Percentiles rank a stretch among this genome's conserved stretches.
Evolutionary conservation across 2,113 vertebrate genomes (phyloP).

Genomic region (Mystacornis crossleyi): DNA sequence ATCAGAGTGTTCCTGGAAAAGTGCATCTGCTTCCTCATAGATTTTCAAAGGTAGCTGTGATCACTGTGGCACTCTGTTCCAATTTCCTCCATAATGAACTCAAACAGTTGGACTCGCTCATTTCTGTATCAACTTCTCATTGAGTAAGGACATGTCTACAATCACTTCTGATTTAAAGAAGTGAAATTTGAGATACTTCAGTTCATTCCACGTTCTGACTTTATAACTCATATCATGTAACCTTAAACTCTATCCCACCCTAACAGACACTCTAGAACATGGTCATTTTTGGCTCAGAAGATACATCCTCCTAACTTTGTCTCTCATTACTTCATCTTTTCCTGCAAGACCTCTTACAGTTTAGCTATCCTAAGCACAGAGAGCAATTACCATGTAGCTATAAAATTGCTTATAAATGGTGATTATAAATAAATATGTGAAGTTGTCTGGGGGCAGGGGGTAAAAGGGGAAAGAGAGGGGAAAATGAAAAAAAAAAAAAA

Average conservation of each 20-base stretch:
- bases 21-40: accelerated
- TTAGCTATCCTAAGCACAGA: background rate
- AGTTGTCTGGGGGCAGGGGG: accelerated
- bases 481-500: background rate
- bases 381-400: background rate
- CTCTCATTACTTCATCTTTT: background rate
- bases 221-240: background rate
- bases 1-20: background rate
- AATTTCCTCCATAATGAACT: background rate
- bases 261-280: background rate
- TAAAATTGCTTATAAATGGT: background rate
- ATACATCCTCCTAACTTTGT: background rate
- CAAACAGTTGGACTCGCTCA: background rate
- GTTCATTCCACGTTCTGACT: background rate
- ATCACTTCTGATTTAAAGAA: background rate
- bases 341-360: background rate
- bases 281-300: background rate
- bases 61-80: background rate
- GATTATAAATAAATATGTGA: background rate
- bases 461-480: no score
- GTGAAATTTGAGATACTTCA: background rate
- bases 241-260: background rate
- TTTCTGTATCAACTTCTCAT: background rate
- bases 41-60: background rate
- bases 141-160: background rate